Evolutionary conservation across 2,113 vertebrate genomes (phyloP), one percentile per base, ranked within the genome.

Genomic region (Bettongia penicillata): DNA sequence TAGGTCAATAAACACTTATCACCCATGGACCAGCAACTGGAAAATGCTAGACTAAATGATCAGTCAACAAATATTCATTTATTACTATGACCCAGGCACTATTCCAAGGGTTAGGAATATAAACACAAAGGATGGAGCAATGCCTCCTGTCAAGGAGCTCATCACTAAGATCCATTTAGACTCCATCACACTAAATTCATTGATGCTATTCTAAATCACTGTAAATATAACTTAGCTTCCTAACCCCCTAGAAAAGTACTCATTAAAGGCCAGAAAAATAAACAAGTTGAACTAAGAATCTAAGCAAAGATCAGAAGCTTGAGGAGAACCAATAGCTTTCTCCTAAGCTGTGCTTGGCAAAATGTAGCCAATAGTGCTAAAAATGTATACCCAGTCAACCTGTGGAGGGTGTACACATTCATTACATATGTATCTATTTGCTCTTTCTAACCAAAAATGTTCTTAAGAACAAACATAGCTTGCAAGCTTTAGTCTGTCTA

Each of bases 401-500:
- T 10, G 0, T 84, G 37, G 24, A 92, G 90, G 11, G 37, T 0
- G 0, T 92, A 89, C 0, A 0, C 91, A 61, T 2, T 4, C 55
- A 91, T 93, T 96, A 77, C 84, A 49, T 0, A 89, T 51, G 55
- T 2, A 8, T 94, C 84, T 97, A 3, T 96, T 96, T 95, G 48
- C 5, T 92, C 90, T 25, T n/a, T 19, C 6, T 90, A 90, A 51
- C 47, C 53, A 8, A 0, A 92, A 43, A 3, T 91, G 98, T 97
- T 93, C 51, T 95, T 57, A 19, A 96, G 96, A 97, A 92, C 94
- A 98, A 48, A 49, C 97, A 57, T 31, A 90, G 4, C 95, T 97
- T 97, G 50, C 91, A 97, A 93, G 93, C 95, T 97, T 98, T 94
- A 93, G 93, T 98, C 94, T 98, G 96, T 97, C 94, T 91, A 95